phyloP scores from a whole-genome alignment of 2,113 vertebrate species.

The Eonycteris spelaea region DNA sequence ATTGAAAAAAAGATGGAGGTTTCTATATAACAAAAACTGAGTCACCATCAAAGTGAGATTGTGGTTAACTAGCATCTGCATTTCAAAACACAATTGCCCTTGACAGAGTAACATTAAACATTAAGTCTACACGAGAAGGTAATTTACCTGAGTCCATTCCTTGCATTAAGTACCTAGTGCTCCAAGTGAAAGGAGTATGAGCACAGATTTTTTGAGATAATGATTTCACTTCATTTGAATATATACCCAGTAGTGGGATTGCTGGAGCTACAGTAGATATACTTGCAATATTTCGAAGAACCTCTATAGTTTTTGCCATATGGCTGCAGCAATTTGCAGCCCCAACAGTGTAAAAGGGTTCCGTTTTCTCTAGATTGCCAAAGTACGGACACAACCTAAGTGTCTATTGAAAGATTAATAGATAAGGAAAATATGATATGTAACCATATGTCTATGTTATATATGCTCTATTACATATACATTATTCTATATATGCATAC shows the following conservation, averaged over 20 bases:
- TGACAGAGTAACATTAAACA: neutral
- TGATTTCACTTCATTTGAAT: neutral
- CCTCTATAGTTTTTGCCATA: neutral
- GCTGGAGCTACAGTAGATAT: neutral
- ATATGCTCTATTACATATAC: neutral
- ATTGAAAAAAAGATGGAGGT: neutral
- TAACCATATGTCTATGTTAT: neutral
- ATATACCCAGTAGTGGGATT: neutral
- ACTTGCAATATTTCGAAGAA: neutral
- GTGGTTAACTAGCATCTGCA: neutral
- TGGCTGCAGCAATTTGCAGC: neutral
- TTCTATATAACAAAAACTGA: neutral
- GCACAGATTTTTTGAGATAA: neutral
- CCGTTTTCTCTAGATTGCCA: neutral
- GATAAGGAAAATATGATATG: neutral
- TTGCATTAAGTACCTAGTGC: neutral
- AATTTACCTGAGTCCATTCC: neutral
- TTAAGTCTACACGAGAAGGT: neutral
- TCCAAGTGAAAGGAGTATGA: neutral
- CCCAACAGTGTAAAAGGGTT: neutral
- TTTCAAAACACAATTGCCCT: neutral
- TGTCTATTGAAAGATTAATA: neutral
- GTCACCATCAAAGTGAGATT: neutral
- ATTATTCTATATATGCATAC: neutral
- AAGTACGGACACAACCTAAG: neutral